A percentile compares a stretch with the other conserved stretches of the same genome.
phyloP scores from a whole-genome alignment of 2,888 invertebrate species.

The Harpagoxenus sublaevis region DNA sequence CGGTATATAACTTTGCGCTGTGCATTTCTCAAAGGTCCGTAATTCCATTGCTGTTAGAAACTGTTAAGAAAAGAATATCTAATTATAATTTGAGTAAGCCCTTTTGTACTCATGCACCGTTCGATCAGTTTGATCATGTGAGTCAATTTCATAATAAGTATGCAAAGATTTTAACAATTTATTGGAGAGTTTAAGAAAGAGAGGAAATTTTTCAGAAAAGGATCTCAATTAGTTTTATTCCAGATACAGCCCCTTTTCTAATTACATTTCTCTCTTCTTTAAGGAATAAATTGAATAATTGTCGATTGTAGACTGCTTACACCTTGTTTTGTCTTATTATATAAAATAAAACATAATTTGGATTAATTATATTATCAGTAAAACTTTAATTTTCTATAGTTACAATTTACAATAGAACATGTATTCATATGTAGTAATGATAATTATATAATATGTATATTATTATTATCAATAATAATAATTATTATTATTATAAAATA shows the following conservation, averaged over 20 bases:
- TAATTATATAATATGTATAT: background rate
- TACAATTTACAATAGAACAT: background rate
- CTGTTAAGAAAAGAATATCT: background rate
- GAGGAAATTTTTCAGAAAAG: background rate
- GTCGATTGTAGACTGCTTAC: background rate
- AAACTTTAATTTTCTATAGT: background rate
- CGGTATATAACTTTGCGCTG: constrained; percentile 30
- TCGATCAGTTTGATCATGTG: background rate
- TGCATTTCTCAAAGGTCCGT: constrained; percentile 21
- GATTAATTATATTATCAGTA: background rate
- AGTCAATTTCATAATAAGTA: background rate
- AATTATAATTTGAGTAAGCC: background rate
- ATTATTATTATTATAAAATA: background rate
- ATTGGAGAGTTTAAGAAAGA: background rate
- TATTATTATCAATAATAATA: constrained; percentile 5
- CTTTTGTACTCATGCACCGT: background rate
- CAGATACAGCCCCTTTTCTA: background rate
- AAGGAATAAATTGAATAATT: background rate
- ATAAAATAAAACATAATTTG: background rate
- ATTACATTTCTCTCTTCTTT: background rate
- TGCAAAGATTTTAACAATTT: background rate
- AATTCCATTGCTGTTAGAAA: constrained; percentile 11
- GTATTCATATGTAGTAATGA: background rate
- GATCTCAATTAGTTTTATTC: background rate
- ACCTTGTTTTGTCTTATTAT: background rate